Conservation (phyloP, 2,888 invertebrate species). For the Osmoderma eremita region DNA sequence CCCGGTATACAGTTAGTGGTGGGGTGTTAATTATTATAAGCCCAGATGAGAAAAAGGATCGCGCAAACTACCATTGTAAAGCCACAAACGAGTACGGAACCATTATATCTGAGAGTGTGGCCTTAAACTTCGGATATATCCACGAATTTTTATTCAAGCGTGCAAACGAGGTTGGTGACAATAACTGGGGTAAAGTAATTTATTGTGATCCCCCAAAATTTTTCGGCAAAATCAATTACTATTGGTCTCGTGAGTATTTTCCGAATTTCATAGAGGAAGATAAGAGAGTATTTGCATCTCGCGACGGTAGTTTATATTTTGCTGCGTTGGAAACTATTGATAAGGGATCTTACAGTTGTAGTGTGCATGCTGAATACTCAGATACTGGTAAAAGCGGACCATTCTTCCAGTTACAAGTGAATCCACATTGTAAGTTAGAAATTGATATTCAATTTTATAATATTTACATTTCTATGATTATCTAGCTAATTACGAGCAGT, state of each 20-base stretch:
- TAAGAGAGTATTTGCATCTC: constrained; percentile 90
- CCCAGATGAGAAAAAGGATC: constrained; percentile 82
- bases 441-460: constrained; percentile 12
- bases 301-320: constrained; percentile 94
- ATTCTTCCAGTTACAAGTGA: constrained; percentile 83
- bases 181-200: constrained; percentile 94
- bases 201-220: constrained; percentile 93
- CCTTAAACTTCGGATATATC: constrained; percentile 89
- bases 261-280: constrained; percentile 95
- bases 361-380: constrained; percentile 87
- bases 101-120: constrained; percentile 87
- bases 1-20: constrained; percentile 87
- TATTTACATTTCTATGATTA: too few species aligned
- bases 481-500: constrained; percentile 84
- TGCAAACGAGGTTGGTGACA: constrained; percentile 83
- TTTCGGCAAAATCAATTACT: constrained; percentile 88
- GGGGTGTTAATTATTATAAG: constrained; percentile 89
- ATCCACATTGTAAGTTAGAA: constrained; percentile 77
- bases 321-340: constrained; percentile 93
- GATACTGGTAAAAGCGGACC: constrained; percentile 91
- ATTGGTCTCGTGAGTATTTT: constrained; percentile 91
- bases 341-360: constrained; percentile 90
- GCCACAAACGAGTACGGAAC: constrained; percentile 91
- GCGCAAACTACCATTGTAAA: constrained; percentile 91
- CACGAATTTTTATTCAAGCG: constrained; percentile 90